Percentiles rank a stretch among this genome's conserved stretches.
Conservation (phyloP, 2,113 vertebrate species). For the Zingel zingel region DNA sequence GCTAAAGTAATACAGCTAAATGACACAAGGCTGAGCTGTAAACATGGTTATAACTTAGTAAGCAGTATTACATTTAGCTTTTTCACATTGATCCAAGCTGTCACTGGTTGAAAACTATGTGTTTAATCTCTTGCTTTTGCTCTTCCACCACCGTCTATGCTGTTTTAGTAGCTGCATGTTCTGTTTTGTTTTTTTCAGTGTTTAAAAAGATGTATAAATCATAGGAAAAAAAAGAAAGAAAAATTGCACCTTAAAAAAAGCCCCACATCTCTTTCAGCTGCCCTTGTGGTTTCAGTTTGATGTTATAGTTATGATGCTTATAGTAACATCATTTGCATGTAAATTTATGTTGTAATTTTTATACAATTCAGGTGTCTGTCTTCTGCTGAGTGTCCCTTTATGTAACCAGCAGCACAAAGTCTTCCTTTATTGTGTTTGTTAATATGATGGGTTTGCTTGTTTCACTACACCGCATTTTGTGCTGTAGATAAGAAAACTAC, state of each 20-base stretch:
- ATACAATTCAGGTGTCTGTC: not conserved
- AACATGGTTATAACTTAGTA: not conserved
- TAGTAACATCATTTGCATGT: not conserved
- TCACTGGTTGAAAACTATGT: too few species aligned
- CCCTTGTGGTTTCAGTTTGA: conserved; percentile 16
- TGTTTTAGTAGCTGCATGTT: not conserved
- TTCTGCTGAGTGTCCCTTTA: not conserved
- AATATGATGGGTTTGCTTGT: not conserved
- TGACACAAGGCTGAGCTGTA: not conserved
- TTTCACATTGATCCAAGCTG: too few species aligned
- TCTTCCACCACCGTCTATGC: not conserved
- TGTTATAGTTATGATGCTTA: not conserved
- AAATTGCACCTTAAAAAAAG: not conserved
- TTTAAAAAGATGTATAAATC: not conserved
- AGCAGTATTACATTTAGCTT: not conserved
- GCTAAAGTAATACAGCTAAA: not conserved
- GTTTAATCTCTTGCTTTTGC: too few species aligned
- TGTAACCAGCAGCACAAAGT: not conserved
- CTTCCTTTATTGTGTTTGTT: conserved; percentile 2
- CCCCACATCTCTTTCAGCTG: not conserved
- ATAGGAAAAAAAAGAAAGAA: not conserved
- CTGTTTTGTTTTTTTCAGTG: not conserved
- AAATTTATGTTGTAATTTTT: not conserved
- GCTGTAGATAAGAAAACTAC: not conserved
- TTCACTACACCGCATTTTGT: conserved; percentile 13